phyloP scores from a whole-genome alignment of 2,113 vertebrate species.

The Dromaius novaehollandiae region DNA sequence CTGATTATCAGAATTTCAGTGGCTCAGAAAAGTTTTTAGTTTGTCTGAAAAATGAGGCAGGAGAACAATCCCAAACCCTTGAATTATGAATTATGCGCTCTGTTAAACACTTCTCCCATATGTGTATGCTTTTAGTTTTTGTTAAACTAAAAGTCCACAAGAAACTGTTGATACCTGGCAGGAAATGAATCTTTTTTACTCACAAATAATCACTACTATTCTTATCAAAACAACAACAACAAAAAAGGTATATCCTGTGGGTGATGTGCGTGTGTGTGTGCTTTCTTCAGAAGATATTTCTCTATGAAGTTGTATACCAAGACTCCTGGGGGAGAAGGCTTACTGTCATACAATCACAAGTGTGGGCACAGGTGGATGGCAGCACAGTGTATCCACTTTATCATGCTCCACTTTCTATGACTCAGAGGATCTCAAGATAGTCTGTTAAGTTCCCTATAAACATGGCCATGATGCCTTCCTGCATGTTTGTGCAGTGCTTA shows the following conservation, averaged over 20 bases:
- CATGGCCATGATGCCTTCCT: neutral
- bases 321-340: neutral
- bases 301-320: neutral
- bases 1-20: neutral
- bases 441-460: neutral
- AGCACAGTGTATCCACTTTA: neutral
- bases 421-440: neutral
- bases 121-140: neutral
- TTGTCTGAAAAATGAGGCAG: neutral
- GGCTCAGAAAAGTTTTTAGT: neutral
- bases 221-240: neutral
- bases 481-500: neutral
- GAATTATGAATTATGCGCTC: neutral
- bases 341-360: neutral
- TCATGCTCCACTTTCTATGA: neutral
- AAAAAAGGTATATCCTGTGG: fast-evolving
- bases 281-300: neutral
- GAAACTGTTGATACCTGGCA: neutral
- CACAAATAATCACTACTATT: neutral
- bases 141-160: fast-evolving
- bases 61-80: neutral
- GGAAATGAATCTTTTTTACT: neutral
- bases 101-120: neutral
- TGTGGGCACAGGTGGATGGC: neutral
- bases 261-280: fast-evolving